A percentile compares a stretch with the other conserved stretches of the same genome.
Conservation (phyloP, 2,113 vertebrate genomes). For the Notothenia coriiceps region DNA sequence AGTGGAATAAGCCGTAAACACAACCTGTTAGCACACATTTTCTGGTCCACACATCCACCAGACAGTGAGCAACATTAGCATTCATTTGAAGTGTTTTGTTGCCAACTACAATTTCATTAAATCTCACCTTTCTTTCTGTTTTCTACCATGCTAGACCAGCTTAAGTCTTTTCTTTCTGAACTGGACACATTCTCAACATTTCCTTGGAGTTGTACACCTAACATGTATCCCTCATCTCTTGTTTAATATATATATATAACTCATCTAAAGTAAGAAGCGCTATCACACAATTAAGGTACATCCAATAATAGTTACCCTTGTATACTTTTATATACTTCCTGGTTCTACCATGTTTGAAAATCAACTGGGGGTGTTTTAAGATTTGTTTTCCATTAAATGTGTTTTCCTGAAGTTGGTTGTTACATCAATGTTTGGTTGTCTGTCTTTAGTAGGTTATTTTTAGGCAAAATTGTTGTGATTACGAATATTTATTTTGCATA, state of each 20-base stretch:
- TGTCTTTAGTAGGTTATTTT: background rate
- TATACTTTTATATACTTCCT: slow-evolving; percentile 10
- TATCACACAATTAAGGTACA: background rate
- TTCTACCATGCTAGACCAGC: background rate
- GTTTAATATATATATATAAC: background rate
- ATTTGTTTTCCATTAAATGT: background rate
- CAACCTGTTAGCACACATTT: background rate
- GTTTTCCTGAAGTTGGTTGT: background rate
- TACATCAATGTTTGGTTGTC: background rate
- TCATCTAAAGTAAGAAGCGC: background rate
- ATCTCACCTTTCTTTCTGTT: background rate
- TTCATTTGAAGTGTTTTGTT: background rate
- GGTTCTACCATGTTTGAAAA: slow-evolving; percentile 13
- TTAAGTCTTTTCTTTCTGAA: background rate
- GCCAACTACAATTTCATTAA: no score
- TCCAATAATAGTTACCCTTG: background rate
- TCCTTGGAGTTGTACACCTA: background rate
- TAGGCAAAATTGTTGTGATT: background rate
- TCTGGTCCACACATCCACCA: background rate
- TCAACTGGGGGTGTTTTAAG: background rate
- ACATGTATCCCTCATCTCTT: background rate
- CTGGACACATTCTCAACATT: background rate
- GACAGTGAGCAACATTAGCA: background rate
- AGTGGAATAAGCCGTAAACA: no score
- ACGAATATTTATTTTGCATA: background rate